phyloP scores from a whole-genome alignment of 2,888 invertebrate genomes.

The Scrobipalpa atriplicella region DNA sequence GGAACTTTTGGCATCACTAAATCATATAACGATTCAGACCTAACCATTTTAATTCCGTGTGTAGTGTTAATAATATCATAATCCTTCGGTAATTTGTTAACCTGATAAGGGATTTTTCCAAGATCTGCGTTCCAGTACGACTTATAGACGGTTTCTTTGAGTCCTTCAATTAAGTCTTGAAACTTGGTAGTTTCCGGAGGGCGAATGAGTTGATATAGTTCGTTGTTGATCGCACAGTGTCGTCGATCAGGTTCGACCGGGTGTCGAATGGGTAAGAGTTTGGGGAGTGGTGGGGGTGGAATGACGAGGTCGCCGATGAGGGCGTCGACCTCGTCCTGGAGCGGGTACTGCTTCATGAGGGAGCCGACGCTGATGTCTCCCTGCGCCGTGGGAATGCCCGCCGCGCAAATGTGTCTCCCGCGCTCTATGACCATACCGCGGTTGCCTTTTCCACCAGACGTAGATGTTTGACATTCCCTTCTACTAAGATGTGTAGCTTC shows the following conservation, averaged over 20 bases:
- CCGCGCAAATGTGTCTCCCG: conserved; percentile 64
- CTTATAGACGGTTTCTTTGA: conserved; percentile 62
- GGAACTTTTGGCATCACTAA: conserved; percentile 67
- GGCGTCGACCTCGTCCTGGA: conserved; percentile 68
- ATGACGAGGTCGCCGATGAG: conserved; percentile 62
- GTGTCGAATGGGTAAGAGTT: conserved; percentile 56
- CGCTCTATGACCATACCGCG: conserved; percentile 65
- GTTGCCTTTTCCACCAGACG: conserved; percentile 72
- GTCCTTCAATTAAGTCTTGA: conserved; percentile 59
- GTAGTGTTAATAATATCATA: conserved; percentile 57
- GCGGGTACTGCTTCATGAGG: conserved; percentile 59
- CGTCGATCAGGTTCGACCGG: conserved; percentile 59
- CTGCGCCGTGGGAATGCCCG: conserved; percentile 65
- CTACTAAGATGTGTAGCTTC: conserved; percentile 27
- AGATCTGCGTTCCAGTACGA: conserved; percentile 68
- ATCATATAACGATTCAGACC: conserved; percentile 61
- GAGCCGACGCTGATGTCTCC: conserved; percentile 52
- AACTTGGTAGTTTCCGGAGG: conserved; percentile 66
- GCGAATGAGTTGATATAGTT: conserved; percentile 54
- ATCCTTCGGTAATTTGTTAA: conserved; percentile 68
- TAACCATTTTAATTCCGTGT: conserved; percentile 59
- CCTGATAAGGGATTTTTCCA: conserved; percentile 55
- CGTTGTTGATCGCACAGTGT: conserved; percentile 51
- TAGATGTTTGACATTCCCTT: conserved; percentile 53
- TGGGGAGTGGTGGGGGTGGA: conserved; percentile 55